These are phyloP conservation scores for Cyrtorhinus lividipennis DNA, from an alignment of 1,140 invertebrate genomes.

Conservation along the genomic window DNA sequence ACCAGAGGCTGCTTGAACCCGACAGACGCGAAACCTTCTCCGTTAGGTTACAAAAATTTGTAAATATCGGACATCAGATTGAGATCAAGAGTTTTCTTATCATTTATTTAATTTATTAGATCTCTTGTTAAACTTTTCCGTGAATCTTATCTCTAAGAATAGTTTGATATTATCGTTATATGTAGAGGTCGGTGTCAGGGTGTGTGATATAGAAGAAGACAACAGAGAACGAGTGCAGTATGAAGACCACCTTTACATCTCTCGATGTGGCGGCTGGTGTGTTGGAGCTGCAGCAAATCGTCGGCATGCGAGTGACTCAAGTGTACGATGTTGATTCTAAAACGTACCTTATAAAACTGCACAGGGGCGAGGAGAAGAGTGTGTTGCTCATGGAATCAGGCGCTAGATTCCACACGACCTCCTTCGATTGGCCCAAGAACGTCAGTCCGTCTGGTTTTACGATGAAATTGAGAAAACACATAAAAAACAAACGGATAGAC, in stretches of 20 bases:
- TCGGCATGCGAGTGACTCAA: conserved; percentile 89
- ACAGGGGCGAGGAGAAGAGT: conserved; percentile 65
- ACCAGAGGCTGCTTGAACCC: too few relatives aligned
- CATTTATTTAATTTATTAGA: too few relatives aligned
- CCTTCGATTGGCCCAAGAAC: conserved; percentile 98
- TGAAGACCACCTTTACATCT: conserved; percentile 13
- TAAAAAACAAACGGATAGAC: conserved; percentile 91
- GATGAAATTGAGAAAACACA: conserved; percentile 97
- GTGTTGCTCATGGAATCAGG: conserved; percentile 90
- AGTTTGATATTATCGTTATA: too few relatives aligned
- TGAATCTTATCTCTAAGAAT: too few relatives aligned
- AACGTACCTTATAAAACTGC: conserved; percentile 86
- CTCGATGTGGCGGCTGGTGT: conserved; percentile 10
- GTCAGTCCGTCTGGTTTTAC: conserved; percentile 86
- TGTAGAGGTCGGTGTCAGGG: too few relatives aligned
- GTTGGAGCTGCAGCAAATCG: conserved; percentile 29
- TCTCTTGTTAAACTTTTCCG: too few relatives aligned
- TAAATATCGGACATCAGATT: too few relatives aligned
- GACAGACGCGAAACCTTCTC: too few relatives aligned
- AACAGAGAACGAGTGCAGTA: too few relatives aligned
- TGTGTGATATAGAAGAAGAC: too few relatives aligned
- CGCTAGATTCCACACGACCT: conserved; percentile 81
- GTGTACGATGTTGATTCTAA: conserved; percentile 96
- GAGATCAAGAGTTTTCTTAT: too few relatives aligned
- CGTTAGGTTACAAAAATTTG: too few relatives aligned